Evolutionary conservation across 2,797 vertebrate species (phyloP).

Genomic region (Emydoidea blandingii): DNA sequence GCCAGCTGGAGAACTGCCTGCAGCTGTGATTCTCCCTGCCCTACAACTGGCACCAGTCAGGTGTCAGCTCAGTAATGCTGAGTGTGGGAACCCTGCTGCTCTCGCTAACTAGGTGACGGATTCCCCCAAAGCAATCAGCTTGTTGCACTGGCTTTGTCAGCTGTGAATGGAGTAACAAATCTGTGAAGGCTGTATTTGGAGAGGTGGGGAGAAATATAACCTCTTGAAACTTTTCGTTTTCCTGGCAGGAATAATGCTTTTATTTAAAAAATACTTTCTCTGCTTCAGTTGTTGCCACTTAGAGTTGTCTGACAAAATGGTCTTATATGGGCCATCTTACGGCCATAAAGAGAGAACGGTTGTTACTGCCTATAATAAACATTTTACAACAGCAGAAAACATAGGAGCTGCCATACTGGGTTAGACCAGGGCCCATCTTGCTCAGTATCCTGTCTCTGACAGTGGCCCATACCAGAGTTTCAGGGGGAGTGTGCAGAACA

Average conservation of each 20-base stretch:
- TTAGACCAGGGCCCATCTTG: background rate
- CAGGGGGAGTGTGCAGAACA: background rate
- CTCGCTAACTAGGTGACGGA: background rate
- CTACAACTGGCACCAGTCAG: background rate
- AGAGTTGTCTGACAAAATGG: background rate
- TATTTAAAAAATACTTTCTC: background rate
- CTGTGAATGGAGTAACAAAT: background rate
- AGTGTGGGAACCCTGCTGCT: constrained; percentile 11
- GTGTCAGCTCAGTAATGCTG: background rate
- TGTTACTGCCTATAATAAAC: background rate
- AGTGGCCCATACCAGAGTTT: background rate
- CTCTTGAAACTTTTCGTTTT: background rate
- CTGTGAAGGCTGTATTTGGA: background rate
- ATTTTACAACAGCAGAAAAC: background rate
- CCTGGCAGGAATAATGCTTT: background rate
- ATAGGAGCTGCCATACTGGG: background rate
- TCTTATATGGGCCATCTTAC: background rate
- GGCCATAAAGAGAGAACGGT: background rate
- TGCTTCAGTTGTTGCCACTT: background rate
- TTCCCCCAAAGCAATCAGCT: background rate
- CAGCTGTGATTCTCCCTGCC: background rate
- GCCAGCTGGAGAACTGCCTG: background rate
- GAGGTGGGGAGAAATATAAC: background rate
- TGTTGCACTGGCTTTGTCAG: constrained; percentile 22
- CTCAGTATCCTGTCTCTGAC: background rate